phyloP scores from a whole-genome alignment of 2,797 vertebrate species.

The Rachycentron canadum region DNA sequence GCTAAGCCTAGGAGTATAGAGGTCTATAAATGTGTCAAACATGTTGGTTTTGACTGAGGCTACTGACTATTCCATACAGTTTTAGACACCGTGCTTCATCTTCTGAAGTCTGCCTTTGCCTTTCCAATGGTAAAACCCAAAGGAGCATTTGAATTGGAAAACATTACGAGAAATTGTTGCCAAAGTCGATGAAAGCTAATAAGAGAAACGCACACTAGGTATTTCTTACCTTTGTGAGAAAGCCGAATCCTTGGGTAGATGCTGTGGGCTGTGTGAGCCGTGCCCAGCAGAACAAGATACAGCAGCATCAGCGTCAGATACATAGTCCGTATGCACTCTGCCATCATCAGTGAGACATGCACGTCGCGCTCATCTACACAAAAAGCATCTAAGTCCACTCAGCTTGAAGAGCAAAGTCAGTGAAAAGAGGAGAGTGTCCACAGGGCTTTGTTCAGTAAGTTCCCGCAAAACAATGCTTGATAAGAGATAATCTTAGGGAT shows the following conservation, averaged over 20 bases:
- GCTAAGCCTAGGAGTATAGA: background rate
- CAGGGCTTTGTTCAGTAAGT: constrained; percentile 28
- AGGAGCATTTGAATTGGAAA: background rate
- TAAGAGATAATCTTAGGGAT: background rate
- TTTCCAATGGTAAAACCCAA: background rate
- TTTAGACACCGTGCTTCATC: constrained; percentile 14
- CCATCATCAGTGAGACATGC: constrained; percentile 72
- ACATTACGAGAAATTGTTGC: background rate
- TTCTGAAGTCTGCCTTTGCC: background rate
- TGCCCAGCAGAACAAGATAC: constrained; percentile 68
- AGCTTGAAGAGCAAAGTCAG: constrained; percentile 45
- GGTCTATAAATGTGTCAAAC: constrained; percentile 7
- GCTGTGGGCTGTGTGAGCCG: constrained; percentile 73
- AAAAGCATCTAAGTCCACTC: constrained; percentile 53
- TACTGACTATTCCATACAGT: constrained; percentile 33
- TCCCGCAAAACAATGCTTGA: constrained; percentile 31
- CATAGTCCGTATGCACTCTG: constrained; percentile 58
- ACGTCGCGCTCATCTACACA: constrained; percentile 42
- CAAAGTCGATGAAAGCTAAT: background rate
- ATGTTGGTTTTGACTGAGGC: constrained; percentile 26
- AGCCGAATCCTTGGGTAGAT: constrained; percentile 89
- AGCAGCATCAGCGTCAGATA: constrained; percentile 71
- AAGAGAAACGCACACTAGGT: constrained; percentile 1
- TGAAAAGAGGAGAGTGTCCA: constrained; percentile 41
- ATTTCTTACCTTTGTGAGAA: constrained; percentile 89